phyloP scores from a whole-genome alignment of 2,797 vertebrate species.

The Coluber constrictor region DNA sequence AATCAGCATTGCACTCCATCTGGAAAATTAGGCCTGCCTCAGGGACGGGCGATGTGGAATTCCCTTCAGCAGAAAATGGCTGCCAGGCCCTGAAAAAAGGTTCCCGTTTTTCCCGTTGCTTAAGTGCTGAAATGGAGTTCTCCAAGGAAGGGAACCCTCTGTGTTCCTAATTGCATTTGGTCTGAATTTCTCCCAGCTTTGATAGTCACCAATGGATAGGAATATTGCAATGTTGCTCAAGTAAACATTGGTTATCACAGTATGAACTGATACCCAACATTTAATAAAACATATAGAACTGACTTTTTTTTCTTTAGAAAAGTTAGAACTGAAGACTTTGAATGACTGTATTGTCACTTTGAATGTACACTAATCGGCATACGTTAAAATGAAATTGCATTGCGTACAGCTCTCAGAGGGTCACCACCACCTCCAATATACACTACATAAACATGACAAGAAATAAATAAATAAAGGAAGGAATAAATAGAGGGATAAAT shows the following conservation, averaged over 20 bases:
- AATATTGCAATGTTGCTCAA: constrained; percentile 40
- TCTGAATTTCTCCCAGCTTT: constrained; percentile 17
- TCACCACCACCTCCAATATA: not conserved
- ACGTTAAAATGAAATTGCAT: not conserved
- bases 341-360: too few species aligned
- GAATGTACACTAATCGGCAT: too few species aligned
- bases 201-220: constrained; percentile 16
- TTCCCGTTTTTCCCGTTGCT: not conserved
- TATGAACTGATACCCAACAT: constrained; percentile 33
- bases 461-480: too few species aligned
- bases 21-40: constrained; percentile 43
- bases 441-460: not conserved
- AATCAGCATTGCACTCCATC: constrained; percentile 29
- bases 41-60: not conserved
- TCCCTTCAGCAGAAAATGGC: constrained; percentile 15
- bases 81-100: not conserved
- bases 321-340: too few species aligned
- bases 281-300: not conserved
- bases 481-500: too few species aligned
- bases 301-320: not conserved
- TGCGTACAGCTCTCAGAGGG: not conserved
- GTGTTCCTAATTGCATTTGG: constrained; percentile 3
- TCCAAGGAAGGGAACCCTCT: not conserved
- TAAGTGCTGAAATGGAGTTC: not conserved
- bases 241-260: not conserved